These are phyloP conservation scores for Apotomis turbidana DNA, from an alignment of 2,888 invertebrate species.

Conservation along the genomic window DNA sequence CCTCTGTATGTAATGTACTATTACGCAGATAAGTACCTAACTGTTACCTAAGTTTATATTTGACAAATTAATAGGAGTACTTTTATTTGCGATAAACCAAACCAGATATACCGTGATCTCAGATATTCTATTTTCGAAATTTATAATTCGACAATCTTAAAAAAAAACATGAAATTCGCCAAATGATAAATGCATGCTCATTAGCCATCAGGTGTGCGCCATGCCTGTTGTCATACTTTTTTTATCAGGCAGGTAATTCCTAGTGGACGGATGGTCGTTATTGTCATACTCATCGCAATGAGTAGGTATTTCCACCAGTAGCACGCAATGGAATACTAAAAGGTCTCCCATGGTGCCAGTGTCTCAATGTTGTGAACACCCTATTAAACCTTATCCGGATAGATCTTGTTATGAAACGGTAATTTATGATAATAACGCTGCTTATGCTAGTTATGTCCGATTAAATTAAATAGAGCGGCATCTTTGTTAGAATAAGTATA, in stretches of 20 bases:
- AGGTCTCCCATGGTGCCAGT: conserved; percentile 8
- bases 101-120: no score
- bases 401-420: conserved; percentile 15
- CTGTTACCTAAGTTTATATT: no score
- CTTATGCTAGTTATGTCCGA: neutral
- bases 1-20: no score
- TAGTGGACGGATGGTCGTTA: conserved; percentile 4
- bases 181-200: no score
- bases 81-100: no score
- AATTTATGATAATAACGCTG: conserved; percentile 7
- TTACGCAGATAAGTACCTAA: no score
- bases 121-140: no score
- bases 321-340: conserved; percentile 14
- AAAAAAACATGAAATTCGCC: no score
- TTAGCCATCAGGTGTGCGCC: no score
- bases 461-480: no score
- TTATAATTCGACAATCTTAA: no score
- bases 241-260: neutral
- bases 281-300: conserved; percentile 25
- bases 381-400: conserved; percentile 12
- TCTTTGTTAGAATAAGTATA: neutral
- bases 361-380: conserved; percentile 5
- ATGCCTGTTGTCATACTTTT: conserved; percentile 4
- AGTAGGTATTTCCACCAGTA: conserved; percentile 19
- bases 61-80: no score